Evolutionary conservation across 2,113 vertebrate species (phyloP).

Genomic region (Anhinga rufa): DNA sequence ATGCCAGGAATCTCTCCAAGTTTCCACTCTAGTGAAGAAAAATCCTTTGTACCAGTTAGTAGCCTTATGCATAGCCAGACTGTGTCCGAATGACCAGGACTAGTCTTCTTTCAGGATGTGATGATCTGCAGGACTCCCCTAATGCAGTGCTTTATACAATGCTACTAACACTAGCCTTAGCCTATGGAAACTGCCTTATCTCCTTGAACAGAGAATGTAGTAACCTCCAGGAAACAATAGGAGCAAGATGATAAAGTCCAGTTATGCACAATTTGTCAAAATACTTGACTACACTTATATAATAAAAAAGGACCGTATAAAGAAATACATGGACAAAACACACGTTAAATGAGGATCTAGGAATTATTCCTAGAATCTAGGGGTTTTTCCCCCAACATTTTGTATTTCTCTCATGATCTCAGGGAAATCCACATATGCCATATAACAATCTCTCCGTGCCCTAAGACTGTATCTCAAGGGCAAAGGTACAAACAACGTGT

Average conservation of each 20-base stretch:
- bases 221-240: neutral
- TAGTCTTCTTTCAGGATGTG: neutral
- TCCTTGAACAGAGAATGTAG: neutral
- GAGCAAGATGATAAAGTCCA: slow-evolving; percentile 2
- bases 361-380: neutral
- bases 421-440: neutral
- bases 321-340: neutral
- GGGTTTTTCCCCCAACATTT: neutral
- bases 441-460: neutral
- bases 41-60: neutral
- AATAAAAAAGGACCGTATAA: neutral
- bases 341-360: neutral
- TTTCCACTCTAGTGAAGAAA: slow-evolving; percentile 5
- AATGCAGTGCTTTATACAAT: neutral
- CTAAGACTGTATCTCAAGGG: neutral
- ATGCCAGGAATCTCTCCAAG: neutral
- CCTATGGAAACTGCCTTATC: slow-evolving; percentile 22
- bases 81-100: neutral
- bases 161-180: neutral
- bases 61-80: neutral
- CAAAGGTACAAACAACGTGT: neutral
- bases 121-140: slow-evolving; percentile 15
- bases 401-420: neutral
- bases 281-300: neutral
- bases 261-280: neutral